These are phyloP conservation scores for Gymnoscopelus microlampas DNA, from an alignment of 2,797 vertebrate species.

Conservation along the genomic window DNA sequence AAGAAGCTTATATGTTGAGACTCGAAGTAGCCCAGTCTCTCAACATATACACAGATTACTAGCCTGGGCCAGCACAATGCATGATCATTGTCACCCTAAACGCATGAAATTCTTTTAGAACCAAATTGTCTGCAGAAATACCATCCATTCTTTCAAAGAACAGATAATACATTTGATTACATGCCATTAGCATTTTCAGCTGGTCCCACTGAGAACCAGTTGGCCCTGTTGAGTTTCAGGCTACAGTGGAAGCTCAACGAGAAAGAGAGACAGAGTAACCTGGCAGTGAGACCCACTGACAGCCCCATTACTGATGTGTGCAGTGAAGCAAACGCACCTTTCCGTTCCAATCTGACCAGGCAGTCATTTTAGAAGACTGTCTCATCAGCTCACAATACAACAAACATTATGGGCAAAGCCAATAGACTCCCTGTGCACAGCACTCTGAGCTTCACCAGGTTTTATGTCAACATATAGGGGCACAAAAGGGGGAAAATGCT, in stretches of 20 bases:
- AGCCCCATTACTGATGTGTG: slow-evolving; percentile 19
- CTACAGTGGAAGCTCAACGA: not conserved
- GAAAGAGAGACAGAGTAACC: too few species aligned
- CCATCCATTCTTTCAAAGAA: not conserved
- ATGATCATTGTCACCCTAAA: not conserved
- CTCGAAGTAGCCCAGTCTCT: slow-evolving; percentile 19
- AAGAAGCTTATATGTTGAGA: too few species aligned
- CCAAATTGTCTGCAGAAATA: too few species aligned
- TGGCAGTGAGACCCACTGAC: slow-evolving; percentile 2
- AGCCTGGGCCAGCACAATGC: not conserved
- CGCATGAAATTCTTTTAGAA: too few species aligned
- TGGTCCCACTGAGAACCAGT: not conserved
- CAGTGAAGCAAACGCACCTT: slow-evolving; percentile 10
- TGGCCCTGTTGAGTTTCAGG: slow-evolving; percentile 3
- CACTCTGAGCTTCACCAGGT: slow-evolving; percentile 38
- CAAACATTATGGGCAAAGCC: slow-evolving; percentile 29
- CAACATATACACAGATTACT: slow-evolving; percentile 12
- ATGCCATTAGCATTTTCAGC: not conserved
- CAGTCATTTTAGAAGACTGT: not conserved
- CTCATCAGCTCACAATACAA: slow-evolving; percentile 18
- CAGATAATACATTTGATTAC: not conserved
- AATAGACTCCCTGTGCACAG: slow-evolving; percentile 46
- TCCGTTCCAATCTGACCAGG: slow-evolving; percentile 2
- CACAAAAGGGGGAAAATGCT: too few species aligned
- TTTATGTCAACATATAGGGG: slow-evolving; percentile 15